Evolutionary conservation across 1,140 invertebrate species (phyloP).

Genomic region (Drosophila nikananu): DNA sequence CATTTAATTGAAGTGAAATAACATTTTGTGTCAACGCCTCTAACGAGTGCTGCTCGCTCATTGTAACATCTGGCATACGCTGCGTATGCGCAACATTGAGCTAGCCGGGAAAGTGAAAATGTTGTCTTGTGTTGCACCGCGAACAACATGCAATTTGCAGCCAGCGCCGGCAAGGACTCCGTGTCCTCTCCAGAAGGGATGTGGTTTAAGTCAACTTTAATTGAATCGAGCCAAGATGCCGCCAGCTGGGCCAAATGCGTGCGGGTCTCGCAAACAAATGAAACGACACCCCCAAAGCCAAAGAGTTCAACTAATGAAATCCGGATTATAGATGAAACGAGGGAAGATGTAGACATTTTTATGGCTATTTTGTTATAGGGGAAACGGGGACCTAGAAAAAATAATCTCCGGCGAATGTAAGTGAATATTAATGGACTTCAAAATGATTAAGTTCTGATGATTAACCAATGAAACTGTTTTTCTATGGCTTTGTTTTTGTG

Average conservation of each 20-base stretch:
- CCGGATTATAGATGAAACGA: not conserved
- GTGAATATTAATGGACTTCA: not conserved
- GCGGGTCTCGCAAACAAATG: constrained; percentile 17
- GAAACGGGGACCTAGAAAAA: not conserved
- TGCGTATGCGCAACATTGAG: constrained; percentile 77
- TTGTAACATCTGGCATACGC: constrained; percentile 66
- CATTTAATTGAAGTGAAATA: constrained; percentile 82
- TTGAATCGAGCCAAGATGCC: constrained; percentile 48
- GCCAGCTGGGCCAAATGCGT: constrained; percentile 28
- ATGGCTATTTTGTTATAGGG: not conserved
- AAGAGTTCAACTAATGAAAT: constrained; percentile 40
- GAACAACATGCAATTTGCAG: constrained; percentile 60
- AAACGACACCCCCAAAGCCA: constrained; percentile 3
- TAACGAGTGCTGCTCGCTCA: constrained; percentile 34
- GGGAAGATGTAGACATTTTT: not conserved
- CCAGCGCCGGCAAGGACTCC: constrained; percentile 33
- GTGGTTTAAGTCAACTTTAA: constrained; percentile 53
- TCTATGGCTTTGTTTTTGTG: not conserved
- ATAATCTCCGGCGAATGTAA: not conserved
- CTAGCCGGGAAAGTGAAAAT: constrained; percentile 55
- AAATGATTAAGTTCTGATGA: not conserved
- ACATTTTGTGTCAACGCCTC: constrained; percentile 69
- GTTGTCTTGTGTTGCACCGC: constrained; percentile 51
- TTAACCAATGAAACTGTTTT: not conserved
- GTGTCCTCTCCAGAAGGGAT: constrained; percentile 20